A percentile compares a stretch with the other conserved stretches of the same genome.
These are phyloP conservation scores for Polypedilum vanderplanki DNA, from an alignment of 1,140 invertebrate genomes.

Conservation along the genomic window DNA sequence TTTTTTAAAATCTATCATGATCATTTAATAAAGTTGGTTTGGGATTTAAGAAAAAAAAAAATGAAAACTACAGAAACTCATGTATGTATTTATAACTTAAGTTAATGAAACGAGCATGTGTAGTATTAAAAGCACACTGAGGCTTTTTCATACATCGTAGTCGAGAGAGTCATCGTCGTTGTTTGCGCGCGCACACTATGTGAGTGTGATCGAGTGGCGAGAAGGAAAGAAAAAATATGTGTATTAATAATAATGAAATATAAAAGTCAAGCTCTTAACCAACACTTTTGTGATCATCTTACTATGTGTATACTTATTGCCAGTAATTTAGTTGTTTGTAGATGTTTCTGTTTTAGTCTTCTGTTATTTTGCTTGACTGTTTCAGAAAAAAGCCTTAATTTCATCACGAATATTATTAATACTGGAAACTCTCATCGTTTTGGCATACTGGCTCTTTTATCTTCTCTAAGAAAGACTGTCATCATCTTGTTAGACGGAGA, in stretches of 20 bases:
- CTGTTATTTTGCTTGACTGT: too few relatives aligned
- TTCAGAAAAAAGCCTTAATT: too few relatives aligned
- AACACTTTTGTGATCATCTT: constrained; percentile 5
- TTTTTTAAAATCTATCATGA: constrained; percentile 29
- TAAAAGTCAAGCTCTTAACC: constrained; percentile 12
- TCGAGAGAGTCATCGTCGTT: constrained; percentile 19
- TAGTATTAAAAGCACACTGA: constrained; percentile 10
- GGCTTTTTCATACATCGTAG: constrained; percentile 20
- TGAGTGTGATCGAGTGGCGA: constrained; percentile 2
- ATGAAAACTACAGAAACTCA: constrained; percentile 24
- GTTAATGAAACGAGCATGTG: constrained; percentile 25
- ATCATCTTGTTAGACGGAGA: too few relatives aligned
- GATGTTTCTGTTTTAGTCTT: background rate
- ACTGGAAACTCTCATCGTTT: too few relatives aligned
- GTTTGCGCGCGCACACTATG: background rate
- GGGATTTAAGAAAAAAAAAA: constrained; percentile 28
- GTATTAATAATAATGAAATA: constrained; percentile 19
- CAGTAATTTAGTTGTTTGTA: constrained; percentile 18
- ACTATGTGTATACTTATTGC: background rate
- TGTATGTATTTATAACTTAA: constrained; percentile 22
- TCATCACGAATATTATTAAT: too few relatives aligned
- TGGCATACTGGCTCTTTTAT: too few relatives aligned
- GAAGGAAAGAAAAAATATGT: constrained; percentile 13
- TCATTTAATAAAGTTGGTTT: constrained; percentile 28
- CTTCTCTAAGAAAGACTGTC: too few relatives aligned